These are phyloP conservation scores for Artibeus jamaicensis DNA, from an alignment of 2,797 vertebrate species.

Conservation along the genomic window DNA sequence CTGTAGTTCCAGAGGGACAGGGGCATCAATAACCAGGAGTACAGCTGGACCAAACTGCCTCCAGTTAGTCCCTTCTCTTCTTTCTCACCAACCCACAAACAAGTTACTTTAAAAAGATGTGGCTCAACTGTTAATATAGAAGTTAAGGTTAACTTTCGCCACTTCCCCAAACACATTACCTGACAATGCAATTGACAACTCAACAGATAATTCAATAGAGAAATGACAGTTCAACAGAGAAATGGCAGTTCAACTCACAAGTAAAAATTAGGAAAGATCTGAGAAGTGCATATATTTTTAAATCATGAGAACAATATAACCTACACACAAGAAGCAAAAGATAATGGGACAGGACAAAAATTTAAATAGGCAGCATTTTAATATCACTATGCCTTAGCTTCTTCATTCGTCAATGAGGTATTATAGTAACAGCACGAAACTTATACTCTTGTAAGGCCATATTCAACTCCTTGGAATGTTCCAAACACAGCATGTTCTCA, in stretches of 20 bases:
- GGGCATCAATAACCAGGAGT: background rate
- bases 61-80: background rate
- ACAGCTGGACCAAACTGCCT: background rate
- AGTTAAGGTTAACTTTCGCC: background rate
- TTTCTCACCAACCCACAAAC: background rate
- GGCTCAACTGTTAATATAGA: background rate
- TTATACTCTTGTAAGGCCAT: background rate
- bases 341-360: background rate
- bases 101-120: background rate
- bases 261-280: slow-evolving; percentile 2
- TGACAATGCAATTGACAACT: background rate
- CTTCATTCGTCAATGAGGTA: background rate
- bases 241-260: background rate
- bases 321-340: background rate
- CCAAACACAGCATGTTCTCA: background rate
- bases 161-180: background rate
- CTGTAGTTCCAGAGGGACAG: background rate
- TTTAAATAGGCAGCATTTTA: background rate
- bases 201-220: background rate
- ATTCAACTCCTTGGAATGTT: background rate
- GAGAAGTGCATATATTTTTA: background rate
- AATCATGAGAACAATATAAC: background rate
- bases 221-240: background rate
- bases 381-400: background rate
- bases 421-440: background rate